A percentile compares a stretch with the other conserved stretches of the same genome.
phyloP scores from a whole-genome alignment of 2,888 invertebrate species.

The Erebia ligea region DNA sequence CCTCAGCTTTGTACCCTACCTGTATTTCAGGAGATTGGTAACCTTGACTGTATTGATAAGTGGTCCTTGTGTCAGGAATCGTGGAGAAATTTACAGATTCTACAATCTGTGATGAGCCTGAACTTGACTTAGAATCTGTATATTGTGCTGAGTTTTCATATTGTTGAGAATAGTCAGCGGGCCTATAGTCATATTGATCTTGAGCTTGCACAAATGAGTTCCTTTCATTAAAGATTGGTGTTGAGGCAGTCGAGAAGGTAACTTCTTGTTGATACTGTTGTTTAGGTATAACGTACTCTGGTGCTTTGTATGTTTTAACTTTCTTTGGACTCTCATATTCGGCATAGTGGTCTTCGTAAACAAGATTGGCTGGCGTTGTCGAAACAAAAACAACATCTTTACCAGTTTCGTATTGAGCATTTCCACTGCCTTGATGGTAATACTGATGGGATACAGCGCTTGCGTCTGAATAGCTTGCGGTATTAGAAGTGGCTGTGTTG shows the following conservation, averaged over 20 bases:
- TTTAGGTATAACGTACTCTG: conserved; percentile 56
- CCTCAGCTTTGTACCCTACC: conserved; percentile 67
- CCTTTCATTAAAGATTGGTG: conserved; percentile 57
- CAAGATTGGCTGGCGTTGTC: conserved; percentile 65
- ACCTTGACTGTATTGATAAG: conserved; percentile 60
- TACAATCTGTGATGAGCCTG: conserved; percentile 56
- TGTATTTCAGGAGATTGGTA: conserved; percentile 72
- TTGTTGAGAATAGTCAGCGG: conserved; percentile 51
- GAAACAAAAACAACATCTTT: conserved; percentile 64
- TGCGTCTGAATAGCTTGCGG: conserved; percentile 67
- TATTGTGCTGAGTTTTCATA: conserved; percentile 41
- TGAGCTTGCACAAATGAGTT: conserved; percentile 54
- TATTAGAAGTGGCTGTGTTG: conserved; percentile 55
- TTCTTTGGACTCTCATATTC: conserved; percentile 62
- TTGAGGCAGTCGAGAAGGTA: conserved; percentile 55
- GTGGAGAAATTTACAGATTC: conserved; percentile 65
- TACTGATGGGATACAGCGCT: conserved; percentile 72
- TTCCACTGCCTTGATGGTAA: conserved; percentile 59
- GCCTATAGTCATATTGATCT: conserved; percentile 56
- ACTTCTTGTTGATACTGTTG: conserved; percentile 59
- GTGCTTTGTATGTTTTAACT: conserved; percentile 55
- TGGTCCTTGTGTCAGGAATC: conserved; percentile 56
- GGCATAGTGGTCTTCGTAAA: conserved; percentile 70
- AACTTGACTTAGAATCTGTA: conserved; percentile 55
- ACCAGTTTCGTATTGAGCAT: conserved; percentile 53